Evolutionary conservation across 2,888 invertebrate species (phyloP).

Genomic region (Cerastis rubricosa): DNA sequence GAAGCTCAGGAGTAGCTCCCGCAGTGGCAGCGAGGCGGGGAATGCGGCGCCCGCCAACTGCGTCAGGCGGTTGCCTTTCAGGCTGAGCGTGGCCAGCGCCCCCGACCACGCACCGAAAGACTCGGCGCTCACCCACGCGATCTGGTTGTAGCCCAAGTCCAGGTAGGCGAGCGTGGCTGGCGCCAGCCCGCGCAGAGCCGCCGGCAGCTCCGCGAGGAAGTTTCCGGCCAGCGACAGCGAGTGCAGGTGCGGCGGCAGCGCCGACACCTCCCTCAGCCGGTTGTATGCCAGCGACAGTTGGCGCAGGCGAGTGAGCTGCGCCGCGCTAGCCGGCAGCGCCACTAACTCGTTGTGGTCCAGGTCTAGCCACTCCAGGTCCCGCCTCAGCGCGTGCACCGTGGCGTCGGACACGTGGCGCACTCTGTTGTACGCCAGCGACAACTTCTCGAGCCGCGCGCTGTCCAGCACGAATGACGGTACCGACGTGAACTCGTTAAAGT

Average conservation of each 20-base stretch:
- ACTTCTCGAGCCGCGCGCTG: constrained; percentile 92
- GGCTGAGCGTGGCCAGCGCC: constrained; percentile 93
- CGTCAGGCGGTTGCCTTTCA: constrained; percentile 94
- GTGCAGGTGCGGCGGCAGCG: constrained; percentile 91
- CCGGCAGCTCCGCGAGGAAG: constrained; percentile 92
- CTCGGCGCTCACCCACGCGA: constrained; percentile 92
- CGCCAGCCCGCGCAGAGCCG: constrained; percentile 91
- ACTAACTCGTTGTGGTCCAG: constrained; percentile 93
- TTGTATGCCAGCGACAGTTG: constrained; percentile 95
- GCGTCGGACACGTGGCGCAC: constrained; percentile 92
- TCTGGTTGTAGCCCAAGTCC: constrained; percentile 95
- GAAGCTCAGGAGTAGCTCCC: constrained; percentile 96
- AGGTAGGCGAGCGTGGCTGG: constrained; percentile 92
- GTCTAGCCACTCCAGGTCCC: constrained; percentile 93
- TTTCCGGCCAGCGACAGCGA: constrained; percentile 94
- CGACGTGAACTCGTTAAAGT: constrained; percentile 93
- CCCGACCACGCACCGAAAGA: constrained; percentile 94
- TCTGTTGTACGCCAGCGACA: constrained; percentile 94
- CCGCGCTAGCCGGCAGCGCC: constrained; percentile 91
- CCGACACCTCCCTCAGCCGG: constrained; percentile 88
- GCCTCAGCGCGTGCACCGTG: constrained; percentile 92
- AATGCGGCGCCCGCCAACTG: constrained; percentile 92
- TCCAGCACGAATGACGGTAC: constrained; percentile 92
- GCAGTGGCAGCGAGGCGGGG: constrained; percentile 92
- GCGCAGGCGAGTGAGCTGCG: constrained; percentile 91